Base-by-base conservation (phyloP, 2,888 invertebrate genomes). In the Liposcelis brunnea region DNA sequence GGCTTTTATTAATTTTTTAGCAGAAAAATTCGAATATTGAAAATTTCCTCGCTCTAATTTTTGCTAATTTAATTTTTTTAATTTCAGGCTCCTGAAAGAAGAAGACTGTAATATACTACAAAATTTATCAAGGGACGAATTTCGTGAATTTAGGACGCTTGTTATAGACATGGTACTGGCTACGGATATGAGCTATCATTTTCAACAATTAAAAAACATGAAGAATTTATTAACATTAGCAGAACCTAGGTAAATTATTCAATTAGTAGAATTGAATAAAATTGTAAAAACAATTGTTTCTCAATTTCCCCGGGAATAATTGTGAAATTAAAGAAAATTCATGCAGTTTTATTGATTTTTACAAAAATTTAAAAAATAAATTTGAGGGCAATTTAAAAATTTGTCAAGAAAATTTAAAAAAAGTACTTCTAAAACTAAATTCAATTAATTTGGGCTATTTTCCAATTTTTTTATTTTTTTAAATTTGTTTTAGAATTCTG, bases 121-220 rank as follows among this genome's bases (percentile, higher is more conserved):
- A 58, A 81, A 87, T 61, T 68, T 95, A 45, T 86, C 87, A 31
- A 72, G 85, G 42, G 93, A 94, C 57, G 94, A 95, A 64, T 84
- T 74, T 64, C 80, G 90, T 34, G 91, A 94, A 64, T 82, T 94
- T 64, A 75, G 94, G 40, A 77, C 81, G 19, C 71, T 93, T 50
- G 87, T 93, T 43, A 91, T 95, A 57, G 94, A 94, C 63, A 94
- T 94, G 86, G 93, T 95, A 52, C 72, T 95, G 56, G 90, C 91
- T 26, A 95, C 94, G 1, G 94, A 95, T 68, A 95, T 95, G 94
- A 90, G 90, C 52, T 90, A 80, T 67, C 94, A 95, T 67, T 95
- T 95, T 68, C 90, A 91, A 62, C 94, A 95, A 66, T 69, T 95
- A 56, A 94, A 95, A 69, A 89, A 86, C 57, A 91, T 94, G 86